Evolutionary conservation across 2,888 invertebrate genomes (phyloP).

Genomic region (Clostera curtula): DNA sequence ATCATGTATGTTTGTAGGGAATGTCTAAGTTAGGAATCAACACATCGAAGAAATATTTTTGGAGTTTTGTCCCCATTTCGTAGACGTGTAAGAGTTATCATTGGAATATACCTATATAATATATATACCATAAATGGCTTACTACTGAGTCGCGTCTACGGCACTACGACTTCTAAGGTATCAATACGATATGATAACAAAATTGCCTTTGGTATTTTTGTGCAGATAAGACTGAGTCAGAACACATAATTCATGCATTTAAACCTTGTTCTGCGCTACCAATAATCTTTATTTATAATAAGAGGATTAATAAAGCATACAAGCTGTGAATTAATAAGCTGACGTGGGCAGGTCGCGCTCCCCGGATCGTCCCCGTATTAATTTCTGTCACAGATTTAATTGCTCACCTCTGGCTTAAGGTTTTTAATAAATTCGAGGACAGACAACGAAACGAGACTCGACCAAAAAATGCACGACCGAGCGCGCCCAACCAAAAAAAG

Average conservation of each 20-base stretch:
- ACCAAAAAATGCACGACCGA: constrained; percentile 59
- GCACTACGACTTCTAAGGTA: no score
- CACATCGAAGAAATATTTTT: no score
- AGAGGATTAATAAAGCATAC: constrained; percentile 53
- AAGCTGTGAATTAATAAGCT: constrained; percentile 50
- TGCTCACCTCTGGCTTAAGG: constrained; percentile 69
- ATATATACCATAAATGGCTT: no score
- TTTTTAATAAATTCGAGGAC: constrained; percentile 71
- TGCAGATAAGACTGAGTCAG: constrained; percentile 7
- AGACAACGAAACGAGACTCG: constrained; percentile 58
- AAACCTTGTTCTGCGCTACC: constrained; percentile 9
- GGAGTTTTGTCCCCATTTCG: no score
- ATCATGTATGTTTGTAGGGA: neutral
- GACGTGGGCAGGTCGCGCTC: constrained; percentile 35
- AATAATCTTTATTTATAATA: constrained; percentile 38
- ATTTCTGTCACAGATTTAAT: constrained; percentile 72
- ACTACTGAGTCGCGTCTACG: no score
- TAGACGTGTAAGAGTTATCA: no score
- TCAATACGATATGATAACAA: no score
- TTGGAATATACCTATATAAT: no score
- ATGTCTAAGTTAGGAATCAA: no score
- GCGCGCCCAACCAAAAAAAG: constrained; percentile 61
- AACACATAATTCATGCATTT: constrained; percentile 11
- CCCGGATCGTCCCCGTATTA: constrained; percentile 58
- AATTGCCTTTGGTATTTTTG: no score